phyloP scores from a whole-genome alignment of 2,113 vertebrate species.

The Pycnonotus jocosus region DNA sequence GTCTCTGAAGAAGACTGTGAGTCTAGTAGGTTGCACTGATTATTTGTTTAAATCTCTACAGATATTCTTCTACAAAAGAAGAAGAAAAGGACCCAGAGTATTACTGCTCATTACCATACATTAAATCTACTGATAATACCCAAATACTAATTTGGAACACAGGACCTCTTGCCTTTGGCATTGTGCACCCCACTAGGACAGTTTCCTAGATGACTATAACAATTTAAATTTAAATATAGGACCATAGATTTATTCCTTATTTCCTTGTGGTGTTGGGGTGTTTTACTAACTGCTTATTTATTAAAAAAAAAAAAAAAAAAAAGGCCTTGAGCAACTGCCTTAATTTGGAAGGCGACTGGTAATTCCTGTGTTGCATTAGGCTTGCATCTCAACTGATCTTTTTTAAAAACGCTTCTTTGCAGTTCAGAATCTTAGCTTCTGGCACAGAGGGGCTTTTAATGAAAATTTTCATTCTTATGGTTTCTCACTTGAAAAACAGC shows the following conservation, averaged over 20 bases:
- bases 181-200: neutral
- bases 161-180: neutral
- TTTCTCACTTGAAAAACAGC: neutral
- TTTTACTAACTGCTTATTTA: neutral
- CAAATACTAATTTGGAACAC: neutral
- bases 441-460: neutral
- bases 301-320: neutral
- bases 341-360: neutral
- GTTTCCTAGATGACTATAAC: neutral
- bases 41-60: neutral
- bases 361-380: neutral
- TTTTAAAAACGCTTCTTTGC: neutral
- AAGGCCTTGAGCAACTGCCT: neutral
- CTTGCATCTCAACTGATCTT: neutral
- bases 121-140: neutral
- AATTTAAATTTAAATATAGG: neutral
- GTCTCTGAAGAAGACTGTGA: neutral
- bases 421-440: neutral
- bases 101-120: neutral
- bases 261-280: neutral
- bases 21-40: neutral
- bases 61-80: neutral
- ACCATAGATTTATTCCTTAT: neutral
- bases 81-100: neutral
- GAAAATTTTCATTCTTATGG: neutral